Evolutionary conservation across 2,888 invertebrate species (phyloP), one percentile per base, ranked within the genome.

Genomic region (Silvanus unidentatus): DNA sequence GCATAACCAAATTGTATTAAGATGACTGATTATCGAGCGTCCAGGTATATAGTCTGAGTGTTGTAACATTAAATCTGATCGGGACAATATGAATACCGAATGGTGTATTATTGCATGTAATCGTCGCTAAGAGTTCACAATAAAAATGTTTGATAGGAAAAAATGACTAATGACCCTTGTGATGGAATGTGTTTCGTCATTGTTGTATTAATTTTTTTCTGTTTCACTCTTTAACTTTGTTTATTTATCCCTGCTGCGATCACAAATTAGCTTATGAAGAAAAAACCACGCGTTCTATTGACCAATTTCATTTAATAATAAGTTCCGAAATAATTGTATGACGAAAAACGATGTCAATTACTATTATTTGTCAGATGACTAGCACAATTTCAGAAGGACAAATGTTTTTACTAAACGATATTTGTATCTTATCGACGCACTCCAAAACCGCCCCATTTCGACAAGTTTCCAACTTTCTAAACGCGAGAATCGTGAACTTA

Each of bases 221-320:
- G 15, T 43, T 16, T 38, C 12, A 10, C 4, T 16, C 22, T 39
- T 39, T 8, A 15, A 3, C 46, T 44, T 56, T 76, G 76, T 77
- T 77, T 77, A 75, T 75, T 75, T 75, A 74, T 70, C 67, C 78
- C 77, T 66, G 77, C 78, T 77, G 78, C 68, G 78, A 75, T 74
- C 77, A 77, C 77, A 77, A 78, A 78, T 78, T 77, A 75, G 75
- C 75, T 77, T 73, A 74, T 74, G 74, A 73, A 70, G 72, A 70
- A 71, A 71, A 71, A 69, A 71, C 73, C 66, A 66, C 65, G 65
- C 63, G 64, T 65, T 64, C 50, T 39, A 47, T 50, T 43, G 37
- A 46, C 49, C 30, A 36, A 45, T 42, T 32, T 32, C n/a, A 22
- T 22, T 22, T 22, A 22, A 22, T 22, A 8, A 22, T 8, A 22